Conservation (phyloP, 2,797 vertebrate species). For the Anas capensis region DNA sequence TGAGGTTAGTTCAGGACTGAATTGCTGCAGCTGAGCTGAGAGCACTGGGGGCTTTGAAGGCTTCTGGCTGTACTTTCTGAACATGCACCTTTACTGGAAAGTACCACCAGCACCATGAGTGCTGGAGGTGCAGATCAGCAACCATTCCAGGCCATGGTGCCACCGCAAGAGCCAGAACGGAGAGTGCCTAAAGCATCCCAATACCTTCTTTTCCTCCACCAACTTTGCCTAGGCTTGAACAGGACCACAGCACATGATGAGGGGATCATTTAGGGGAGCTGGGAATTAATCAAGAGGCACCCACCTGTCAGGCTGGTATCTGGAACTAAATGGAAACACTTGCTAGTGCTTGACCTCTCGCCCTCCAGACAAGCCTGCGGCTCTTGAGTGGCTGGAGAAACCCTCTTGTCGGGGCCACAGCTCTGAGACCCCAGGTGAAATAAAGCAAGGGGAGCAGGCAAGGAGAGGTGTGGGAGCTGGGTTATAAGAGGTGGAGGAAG, state of each 20-base stretch:
- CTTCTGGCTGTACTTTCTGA: background rate
- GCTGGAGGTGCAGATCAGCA: background rate
- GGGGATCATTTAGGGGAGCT: conserved; percentile 46
- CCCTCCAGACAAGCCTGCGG: conserved; percentile 26
- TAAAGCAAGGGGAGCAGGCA: background rate
- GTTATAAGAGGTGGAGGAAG: accelerated
- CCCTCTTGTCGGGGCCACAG: background rate
- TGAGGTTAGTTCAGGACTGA: background rate
- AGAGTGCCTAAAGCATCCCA: background rate
- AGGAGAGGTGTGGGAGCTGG: background rate
- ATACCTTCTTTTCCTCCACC: background rate
- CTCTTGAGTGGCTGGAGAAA: background rate
- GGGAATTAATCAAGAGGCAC: conserved; percentile 90
- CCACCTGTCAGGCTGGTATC: conserved; percentile 95
- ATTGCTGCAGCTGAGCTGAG: background rate
- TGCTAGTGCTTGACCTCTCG: conserved; percentile 78
- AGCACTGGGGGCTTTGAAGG: background rate
- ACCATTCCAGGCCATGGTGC: background rate
- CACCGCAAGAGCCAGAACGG: background rate
- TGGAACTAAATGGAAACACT: conserved; percentile 96
- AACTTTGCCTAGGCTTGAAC: background rate
- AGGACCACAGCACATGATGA: conserved; percentile 21
- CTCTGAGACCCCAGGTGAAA: background rate
- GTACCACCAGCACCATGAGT: accelerated
- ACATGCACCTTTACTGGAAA: background rate